These are phyloP conservation scores for Anthoptus insignis DNA, from an alignment of 2,888 invertebrate genomes.

Conservation along the genomic window DNA sequence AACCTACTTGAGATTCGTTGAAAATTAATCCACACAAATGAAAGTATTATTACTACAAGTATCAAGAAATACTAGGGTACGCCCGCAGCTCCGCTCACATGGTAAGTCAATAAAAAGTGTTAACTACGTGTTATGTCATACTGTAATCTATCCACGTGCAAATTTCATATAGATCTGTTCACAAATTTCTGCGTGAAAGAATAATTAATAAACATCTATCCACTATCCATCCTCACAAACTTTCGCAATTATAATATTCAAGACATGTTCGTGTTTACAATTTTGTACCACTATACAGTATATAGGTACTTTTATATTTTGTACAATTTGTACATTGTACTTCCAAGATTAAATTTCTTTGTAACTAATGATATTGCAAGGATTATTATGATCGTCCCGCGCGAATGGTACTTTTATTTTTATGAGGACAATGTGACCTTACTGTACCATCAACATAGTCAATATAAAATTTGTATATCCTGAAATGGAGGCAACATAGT, in stretches of 20 bases:
- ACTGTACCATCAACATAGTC: constrained; percentile 26
- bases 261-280: neutral
- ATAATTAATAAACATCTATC: too few relatives aligned
- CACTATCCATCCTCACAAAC: too few relatives aligned
- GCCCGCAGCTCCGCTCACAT: too few relatives aligned
- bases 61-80: too few relatives aligned
- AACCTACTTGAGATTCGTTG: neutral
- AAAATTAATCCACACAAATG: neutral
- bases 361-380: constrained; percentile 7
- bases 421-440: constrained; percentile 20
- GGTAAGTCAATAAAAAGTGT: too few relatives aligned
- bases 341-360: neutral
- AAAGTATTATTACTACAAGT: too few relatives aligned
- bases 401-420: constrained; percentile 27
- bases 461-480: constrained; percentile 24
- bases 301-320: neutral
- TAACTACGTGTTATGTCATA: too few relatives aligned
- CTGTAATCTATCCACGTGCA: too few relatives aligned
- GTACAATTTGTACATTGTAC: neutral
- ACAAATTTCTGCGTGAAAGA: too few relatives aligned
- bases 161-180: too few relatives aligned
- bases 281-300: neutral
- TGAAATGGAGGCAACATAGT: constrained; percentile 21
- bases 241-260: too few relatives aligned
- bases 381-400: constrained; percentile 8